These are phyloP conservation scores for Calcarius lapponicus DNA, from an alignment of 2,797 vertebrate species.

Conservation along the genomic window DNA sequence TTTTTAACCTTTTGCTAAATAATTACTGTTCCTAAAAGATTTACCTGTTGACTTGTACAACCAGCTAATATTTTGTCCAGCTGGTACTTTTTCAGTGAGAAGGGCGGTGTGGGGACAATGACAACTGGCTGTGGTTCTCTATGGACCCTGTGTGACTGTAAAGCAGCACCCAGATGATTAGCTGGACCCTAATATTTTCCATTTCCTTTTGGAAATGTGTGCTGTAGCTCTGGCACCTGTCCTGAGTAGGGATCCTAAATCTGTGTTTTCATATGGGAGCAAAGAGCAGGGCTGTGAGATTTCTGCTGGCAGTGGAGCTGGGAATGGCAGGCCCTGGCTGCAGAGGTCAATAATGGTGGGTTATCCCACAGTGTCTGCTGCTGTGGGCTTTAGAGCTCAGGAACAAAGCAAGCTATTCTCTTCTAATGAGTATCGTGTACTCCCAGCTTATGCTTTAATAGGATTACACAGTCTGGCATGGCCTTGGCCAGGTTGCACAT, in stretches of 20 bases:
- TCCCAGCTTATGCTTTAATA: slow-evolving; percentile 12
- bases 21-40: neutral
- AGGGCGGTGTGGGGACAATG: neutral
- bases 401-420: neutral
- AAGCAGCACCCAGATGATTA: neutral
- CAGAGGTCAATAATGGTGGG: neutral
- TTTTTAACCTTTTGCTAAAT: neutral
- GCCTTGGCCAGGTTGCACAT: neutral
- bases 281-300: neutral
- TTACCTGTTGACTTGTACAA: neutral
- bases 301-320: neutral
- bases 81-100: neutral
- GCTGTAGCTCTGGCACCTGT: neutral
- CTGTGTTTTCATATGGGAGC: neutral
- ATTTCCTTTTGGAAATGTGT: neutral
- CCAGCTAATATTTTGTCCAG: neutral
- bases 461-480: slow-evolving; percentile 16
- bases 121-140: neutral
- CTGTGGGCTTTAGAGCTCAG: neutral
- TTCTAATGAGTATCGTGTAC: neutral
- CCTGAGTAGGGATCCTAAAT: neutral
- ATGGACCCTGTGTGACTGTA: no score
- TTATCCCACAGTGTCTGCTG: neutral
- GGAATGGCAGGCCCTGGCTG: neutral
- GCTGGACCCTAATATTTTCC: neutral